These are phyloP conservation scores for Vidua chalybeata DNA, from an alignment of 2,113 vertebrate genomes.

Conservation along the genomic window DNA sequence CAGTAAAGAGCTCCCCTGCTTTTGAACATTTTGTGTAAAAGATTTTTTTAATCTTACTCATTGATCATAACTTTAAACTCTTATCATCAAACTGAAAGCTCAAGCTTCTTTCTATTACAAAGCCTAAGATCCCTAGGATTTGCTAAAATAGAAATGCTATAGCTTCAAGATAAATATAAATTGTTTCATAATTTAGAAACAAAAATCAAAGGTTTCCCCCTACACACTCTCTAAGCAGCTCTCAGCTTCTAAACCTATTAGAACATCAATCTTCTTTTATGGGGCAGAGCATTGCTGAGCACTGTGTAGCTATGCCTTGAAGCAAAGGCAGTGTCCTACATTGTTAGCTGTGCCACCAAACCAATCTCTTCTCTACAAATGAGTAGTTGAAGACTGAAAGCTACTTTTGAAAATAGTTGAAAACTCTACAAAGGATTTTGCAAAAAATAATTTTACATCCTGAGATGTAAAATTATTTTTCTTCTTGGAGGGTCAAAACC, in stretches of 20 bases:
- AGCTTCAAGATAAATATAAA: neutral
- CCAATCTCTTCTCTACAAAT: neutral
- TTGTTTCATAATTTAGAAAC: neutral
- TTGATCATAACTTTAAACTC: neutral
- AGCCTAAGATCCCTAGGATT: neutral
- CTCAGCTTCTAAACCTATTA: neutral
- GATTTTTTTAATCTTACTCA: neutral
- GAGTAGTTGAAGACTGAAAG: neutral
- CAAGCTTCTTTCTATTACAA: neutral
- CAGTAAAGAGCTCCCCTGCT: neutral
- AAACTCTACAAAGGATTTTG: neutral
- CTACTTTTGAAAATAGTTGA: neutral
- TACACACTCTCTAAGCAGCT: neutral
- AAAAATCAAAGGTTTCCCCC: neutral
- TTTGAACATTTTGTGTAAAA: neutral
- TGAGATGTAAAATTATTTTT: neutral
- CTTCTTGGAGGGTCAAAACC: neutral
- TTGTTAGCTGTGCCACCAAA: neutral
- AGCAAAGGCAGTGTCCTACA: neutral
- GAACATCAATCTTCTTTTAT: neutral
- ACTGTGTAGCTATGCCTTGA: neutral
- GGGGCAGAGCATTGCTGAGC: neutral
- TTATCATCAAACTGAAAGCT: neutral
- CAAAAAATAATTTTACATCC: neutral
- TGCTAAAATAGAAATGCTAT: neutral